Conservation (phyloP, 2,797 vertebrate genomes). For the Notamacropus eugenii region DNA sequence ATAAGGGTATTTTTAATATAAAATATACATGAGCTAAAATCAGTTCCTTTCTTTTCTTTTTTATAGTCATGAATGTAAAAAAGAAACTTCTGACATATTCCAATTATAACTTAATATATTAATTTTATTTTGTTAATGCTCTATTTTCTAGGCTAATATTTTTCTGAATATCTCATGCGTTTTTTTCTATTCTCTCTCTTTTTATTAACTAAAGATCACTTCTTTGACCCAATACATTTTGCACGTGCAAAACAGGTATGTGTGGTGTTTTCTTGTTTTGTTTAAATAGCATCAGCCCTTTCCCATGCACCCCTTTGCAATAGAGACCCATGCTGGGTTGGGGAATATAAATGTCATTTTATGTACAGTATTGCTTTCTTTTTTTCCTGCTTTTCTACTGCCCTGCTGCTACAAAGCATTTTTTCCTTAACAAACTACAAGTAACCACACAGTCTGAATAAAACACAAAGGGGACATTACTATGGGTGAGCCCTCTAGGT, state of each 20-base stretch:
- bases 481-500: conserved; percentile 83
- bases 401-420: conserved; percentile 89
- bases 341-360: conserved; percentile 87
- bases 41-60: conserved; percentile 87
- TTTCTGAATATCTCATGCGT: conserved; percentile 88
- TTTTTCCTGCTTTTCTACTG: conserved; percentile 88
- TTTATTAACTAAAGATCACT: conserved; percentile 84
- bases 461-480: conserved; percentile 84
- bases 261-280: conserved; percentile 76
- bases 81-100: conserved; percentile 88
- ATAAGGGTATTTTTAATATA: conserved; percentile 92
- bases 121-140: conserved; percentile 88
- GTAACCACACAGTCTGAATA: conserved; percentile 86
- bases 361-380: conserved; percentile 92
- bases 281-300: conserved; percentile 86
- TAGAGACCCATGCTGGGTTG: conserved; percentile 88
- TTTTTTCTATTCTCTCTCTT: conserved; percentile 83
- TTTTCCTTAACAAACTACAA: conserved; percentile 84
- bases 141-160: conserved; percentile 88
- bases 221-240: conserved; percentile 86
- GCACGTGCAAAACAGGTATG: conserved; percentile 88
- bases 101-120: conserved; percentile 93
- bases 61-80: conserved; percentile 88
- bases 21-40: conserved; percentile 92
- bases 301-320: conserved; percentile 87